Evolutionary conservation across 1,140 invertebrate species (phyloP).

Genomic region (Polypedilum pembai): DNA sequence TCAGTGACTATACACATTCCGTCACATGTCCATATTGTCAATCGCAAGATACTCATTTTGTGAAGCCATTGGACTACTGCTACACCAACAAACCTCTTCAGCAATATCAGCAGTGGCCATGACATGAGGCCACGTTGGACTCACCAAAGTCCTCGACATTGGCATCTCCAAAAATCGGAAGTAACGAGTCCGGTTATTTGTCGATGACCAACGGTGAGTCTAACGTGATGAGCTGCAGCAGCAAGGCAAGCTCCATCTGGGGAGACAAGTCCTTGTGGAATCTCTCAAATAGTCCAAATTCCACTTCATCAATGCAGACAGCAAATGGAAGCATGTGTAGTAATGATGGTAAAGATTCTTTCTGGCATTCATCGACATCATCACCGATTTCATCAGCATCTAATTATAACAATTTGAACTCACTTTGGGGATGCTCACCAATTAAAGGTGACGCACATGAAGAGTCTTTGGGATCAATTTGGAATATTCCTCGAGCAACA

Average conservation of each 20-base stretch:
- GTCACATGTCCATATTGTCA: conserved; percentile 87
- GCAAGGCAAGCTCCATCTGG: conserved; percentile 24
- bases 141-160: conserved; percentile 33
- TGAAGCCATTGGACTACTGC: conserved; percentile 76
- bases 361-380: conserved; percentile 37
- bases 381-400: conserved; percentile 34
- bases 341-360: conserved; percentile 40
- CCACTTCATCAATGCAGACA: conserved; percentile 31
- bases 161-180: conserved; percentile 30
- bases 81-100: conserved; percentile 64
- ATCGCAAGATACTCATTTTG: conserved; percentile 85
- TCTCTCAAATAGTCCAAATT: conserved; percentile 37
- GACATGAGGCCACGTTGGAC: conserved; percentile 64
- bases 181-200: conserved; percentile 24
- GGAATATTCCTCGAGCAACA: neutral
- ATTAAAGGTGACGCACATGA: conserved; percentile 19
- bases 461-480: conserved; percentile 2
- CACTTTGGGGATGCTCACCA: conserved; percentile 2
- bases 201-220: conserved; percentile 29
- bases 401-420: conserved; percentile 3
- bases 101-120: conserved; percentile 70
- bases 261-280: conserved; percentile 27
- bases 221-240: conserved; percentile 24
- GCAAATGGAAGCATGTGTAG: conserved; percentile 31
- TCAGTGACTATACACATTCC: conserved; percentile 90